A percentile compares a stretch with the other conserved stretches of the same genome.
These are phyloP conservation scores for Oligia fasciuncula DNA, from an alignment of 2,888 invertebrate genomes.

Conservation along the genomic window DNA sequence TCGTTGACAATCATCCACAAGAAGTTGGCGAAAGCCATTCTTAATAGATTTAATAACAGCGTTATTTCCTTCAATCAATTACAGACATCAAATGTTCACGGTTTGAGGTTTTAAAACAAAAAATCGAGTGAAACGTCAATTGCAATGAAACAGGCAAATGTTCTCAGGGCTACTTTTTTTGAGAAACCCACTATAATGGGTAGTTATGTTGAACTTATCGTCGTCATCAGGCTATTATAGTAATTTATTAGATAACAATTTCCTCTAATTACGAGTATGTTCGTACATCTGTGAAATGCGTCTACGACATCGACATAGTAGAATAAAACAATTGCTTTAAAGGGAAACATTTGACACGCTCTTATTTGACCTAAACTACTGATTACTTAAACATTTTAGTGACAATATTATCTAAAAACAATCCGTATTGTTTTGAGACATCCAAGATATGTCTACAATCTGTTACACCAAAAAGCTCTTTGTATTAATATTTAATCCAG, in stretches of 20 bases:
- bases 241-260: slow-evolving; percentile 60
- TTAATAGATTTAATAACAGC: slow-evolving; percentile 24
- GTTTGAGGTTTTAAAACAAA: slow-evolving; percentile 73
- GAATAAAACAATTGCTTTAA: slow-evolving; percentile 25
- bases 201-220: slow-evolving; percentile 70
- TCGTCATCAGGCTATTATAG: slow-evolving; percentile 61
- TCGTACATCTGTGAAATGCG: slow-evolving; percentile 15
- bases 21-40: slow-evolving; percentile 35
- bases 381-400: slow-evolving; percentile 12
- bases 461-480: background rate
- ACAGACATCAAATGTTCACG: slow-evolving; percentile 66
- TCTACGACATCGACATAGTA: background rate
- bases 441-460: background rate
- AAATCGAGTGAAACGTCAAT: slow-evolving; percentile 76
- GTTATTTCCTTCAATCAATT: slow-evolving; percentile 55
- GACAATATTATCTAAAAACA: background rate
- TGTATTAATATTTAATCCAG: background rate
- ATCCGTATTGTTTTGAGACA: background rate
- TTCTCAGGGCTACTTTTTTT: slow-evolving; percentile 78
- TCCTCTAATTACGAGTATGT: slow-evolving; percentile 32
- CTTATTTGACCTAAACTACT: slow-evolving; percentile 14
- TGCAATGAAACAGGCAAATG: slow-evolving; percentile 74
- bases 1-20: slow-evolving; percentile 19
- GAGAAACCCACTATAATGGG: slow-evolving; percentile 69
- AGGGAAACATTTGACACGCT: slow-evolving; percentile 17